Conservation (phyloP, 2,113 vertebrate genomes). For the Corythaixoides concolor region DNA sequence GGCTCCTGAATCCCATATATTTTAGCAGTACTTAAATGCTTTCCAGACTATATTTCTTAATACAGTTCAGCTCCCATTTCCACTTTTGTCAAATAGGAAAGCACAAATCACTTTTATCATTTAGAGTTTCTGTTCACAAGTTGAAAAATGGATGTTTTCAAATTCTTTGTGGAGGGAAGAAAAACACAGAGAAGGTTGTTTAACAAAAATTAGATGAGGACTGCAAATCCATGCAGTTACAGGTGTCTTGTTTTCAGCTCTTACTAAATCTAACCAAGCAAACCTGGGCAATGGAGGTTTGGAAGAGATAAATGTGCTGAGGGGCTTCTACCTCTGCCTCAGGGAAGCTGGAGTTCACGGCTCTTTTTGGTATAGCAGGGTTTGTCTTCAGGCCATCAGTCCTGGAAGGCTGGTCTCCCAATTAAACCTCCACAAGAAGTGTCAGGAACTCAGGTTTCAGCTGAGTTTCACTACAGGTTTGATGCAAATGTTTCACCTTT, state of each 20-base stretch:
- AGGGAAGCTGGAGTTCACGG: neutral
- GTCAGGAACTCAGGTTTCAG: neutral
- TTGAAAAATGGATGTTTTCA: neutral
- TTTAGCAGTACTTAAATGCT: neutral
- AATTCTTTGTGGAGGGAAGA: neutral
- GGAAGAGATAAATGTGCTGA: neutral
- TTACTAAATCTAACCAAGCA: neutral
- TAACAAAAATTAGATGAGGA: neutral
- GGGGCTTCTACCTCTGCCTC: neutral
- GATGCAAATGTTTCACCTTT: neutral
- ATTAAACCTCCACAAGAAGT: neutral
- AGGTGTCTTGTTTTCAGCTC: neutral
- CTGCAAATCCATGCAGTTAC: neutral
- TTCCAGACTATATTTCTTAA: neutral
- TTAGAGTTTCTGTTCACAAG: neutral
- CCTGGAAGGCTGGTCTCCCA: neutral
- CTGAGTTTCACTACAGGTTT: neutral
- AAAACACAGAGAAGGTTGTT: neutral
- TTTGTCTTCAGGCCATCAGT: neutral
- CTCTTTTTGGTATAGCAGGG: neutral
- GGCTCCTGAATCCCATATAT: neutral
- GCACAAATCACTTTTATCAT: neutral
- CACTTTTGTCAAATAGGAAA: neutral
- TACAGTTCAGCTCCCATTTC: neutral
- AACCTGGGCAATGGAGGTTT: rapidly evolving